Conservation (phyloP, 1,140 invertebrate species). For the Drosophila baimaii region DNA sequence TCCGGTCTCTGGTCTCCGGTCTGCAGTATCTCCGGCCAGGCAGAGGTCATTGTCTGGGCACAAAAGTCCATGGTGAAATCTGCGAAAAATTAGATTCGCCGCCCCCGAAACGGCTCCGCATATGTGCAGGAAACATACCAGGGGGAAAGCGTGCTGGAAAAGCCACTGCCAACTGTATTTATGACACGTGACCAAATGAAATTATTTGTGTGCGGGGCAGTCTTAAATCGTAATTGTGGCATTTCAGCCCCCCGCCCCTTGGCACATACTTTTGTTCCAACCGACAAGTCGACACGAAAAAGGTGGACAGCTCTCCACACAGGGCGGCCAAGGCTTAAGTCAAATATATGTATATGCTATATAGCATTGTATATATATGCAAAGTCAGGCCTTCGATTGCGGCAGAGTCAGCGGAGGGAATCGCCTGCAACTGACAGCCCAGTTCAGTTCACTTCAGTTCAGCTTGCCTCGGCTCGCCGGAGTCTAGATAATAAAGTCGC, state of each 20-base stretch:
- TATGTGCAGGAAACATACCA: slow-evolving; percentile 38
- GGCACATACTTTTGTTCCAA: slow-evolving; percentile 23
- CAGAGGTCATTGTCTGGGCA: slow-evolving; percentile 43
- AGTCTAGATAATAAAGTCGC: slow-evolving; percentile 51
- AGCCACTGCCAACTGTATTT: slow-evolving; percentile 40
- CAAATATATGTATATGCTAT: slow-evolving; percentile 14
- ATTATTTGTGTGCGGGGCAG: slow-evolving; percentile 43
- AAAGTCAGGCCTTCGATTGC: slow-evolving; percentile 26
- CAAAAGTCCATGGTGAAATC: slow-evolving; percentile 60
- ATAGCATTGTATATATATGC: slow-evolving; percentile 1
- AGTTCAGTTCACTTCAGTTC: slow-evolving; percentile 29
- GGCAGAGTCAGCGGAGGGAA: slow-evolving; percentile 38
- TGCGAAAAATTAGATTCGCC: slow-evolving; percentile 74
- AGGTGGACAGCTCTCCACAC: slow-evolving; percentile 60
- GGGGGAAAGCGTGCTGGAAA: slow-evolving; percentile 35
- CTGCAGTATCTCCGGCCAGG: slow-evolving; percentile 13
- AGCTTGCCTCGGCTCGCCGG: slow-evolving; percentile 28
- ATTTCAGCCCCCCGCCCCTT: slow-evolving; percentile 5
- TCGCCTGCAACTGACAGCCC: slow-evolving; percentile 51
- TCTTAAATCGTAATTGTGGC: slow-evolving; percentile 54
- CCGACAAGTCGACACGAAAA: slow-evolving; percentile 54
- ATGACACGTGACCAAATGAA: slow-evolving; percentile 54
- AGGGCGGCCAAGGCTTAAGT: slow-evolving; percentile 35
- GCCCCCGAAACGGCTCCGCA: slow-evolving; percentile 15
- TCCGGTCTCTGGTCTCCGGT: neutral